Evolutionary conservation across 1,140 invertebrate genomes (phyloP), one percentile per base, ranked within the genome.

Genomic region (Anastrepha ludens): DNA sequence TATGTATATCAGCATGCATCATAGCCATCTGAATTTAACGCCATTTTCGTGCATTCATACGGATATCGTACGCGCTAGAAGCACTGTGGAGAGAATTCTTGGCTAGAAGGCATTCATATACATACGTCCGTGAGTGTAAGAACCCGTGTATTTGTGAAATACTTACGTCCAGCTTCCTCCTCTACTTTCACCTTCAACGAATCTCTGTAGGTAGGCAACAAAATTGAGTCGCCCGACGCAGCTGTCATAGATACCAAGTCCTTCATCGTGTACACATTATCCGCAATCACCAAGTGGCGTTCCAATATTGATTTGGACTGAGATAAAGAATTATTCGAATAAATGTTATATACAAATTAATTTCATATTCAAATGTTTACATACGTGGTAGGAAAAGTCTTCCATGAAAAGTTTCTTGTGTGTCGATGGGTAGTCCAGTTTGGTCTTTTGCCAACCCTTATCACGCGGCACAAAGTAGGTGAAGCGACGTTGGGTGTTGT

Each of bases 381-480:
- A 96, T 94, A 98, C 97, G 92, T 97, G 96, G 93, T 98, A 97
- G 67, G 95, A 94, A 93, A 95, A 98, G 64, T 97, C 96, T 67
- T 95, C 94, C 95, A 97, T 97, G 89, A 97, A 97, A 11, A 98
- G 93, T 91, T 97, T 97, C 93, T 97, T 98, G 92, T 97, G 95
- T 4, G 96, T 95, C 11, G 97, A 97, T 2, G 97, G 97, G 90
- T 95, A 95, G 65, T 94, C 94, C 65, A 95, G 94, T 91, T 96
- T 94, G 87, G 96, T 95, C 87, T 95, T 95, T 41, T 95, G 94
- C 97, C 97, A 99, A 13, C 98, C 98, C 89, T 96, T 95, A 90
- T 99, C 96, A 15, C 96, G 94, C 1, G 98, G 98, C 1, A 98
- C 98, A 91, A 99, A 98, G 91, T 97, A 98, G 1, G 98, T 99